Evolutionary conservation across 2,113 vertebrate species (phyloP).

Genomic region (Nicator chloris): DNA sequence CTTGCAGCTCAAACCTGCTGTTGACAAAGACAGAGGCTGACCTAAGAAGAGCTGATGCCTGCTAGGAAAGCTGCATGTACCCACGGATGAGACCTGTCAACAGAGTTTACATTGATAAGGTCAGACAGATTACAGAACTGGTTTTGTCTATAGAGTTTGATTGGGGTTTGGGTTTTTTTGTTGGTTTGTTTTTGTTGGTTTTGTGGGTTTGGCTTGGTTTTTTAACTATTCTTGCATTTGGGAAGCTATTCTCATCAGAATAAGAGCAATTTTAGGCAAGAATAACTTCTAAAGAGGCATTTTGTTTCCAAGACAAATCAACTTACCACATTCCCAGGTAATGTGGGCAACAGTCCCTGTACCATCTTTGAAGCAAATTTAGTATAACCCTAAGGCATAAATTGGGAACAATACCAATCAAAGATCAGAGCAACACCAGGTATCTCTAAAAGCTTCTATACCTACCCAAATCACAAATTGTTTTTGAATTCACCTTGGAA

Average conservation of each 20-base stretch:
- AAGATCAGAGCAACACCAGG: not conserved
- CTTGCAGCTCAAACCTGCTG: not conserved
- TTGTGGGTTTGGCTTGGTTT: not conserved
- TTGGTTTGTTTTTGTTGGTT: too few species aligned
- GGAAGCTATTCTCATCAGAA: not conserved
- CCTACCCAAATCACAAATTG: not conserved
- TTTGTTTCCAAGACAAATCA: not conserved
- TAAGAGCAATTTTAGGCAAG: not conserved
- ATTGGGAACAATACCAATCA: not conserved
- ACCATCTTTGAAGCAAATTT: not conserved
- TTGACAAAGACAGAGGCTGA: not conserved
- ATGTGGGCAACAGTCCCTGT: not conserved
- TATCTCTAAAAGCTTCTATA: not conserved
- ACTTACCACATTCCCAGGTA: not conserved
- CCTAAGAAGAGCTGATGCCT: not conserved
- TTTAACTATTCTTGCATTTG: not conserved
- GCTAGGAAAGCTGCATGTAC: not conserved
- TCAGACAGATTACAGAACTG: not conserved
- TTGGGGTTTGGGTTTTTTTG: too few species aligned
- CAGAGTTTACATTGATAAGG: constrained; percentile 19
- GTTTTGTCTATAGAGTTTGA: not conserved
- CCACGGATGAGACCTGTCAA: constrained; percentile 11
- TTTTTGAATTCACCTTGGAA: not conserved
- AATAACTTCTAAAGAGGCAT: not conserved
- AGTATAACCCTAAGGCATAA: not conserved